Evolutionary conservation across 2,888 invertebrate genomes (phyloP).

Genomic region (Chymomyza procnemis): DNA sequence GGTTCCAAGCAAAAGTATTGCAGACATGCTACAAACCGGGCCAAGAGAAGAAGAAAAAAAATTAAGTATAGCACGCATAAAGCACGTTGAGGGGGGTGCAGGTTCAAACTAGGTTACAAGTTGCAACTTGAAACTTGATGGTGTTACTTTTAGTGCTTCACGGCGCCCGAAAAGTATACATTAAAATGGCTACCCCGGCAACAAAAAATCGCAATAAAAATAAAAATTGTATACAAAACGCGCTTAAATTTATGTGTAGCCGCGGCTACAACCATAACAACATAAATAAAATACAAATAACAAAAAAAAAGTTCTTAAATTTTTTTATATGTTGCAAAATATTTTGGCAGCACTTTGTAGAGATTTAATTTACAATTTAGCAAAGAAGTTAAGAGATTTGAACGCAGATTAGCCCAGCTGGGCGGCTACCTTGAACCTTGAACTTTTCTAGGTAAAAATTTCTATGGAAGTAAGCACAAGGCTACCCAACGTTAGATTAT

Average conservation of each 20-base stretch:
- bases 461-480: no score
- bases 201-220: not conserved
- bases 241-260: not conserved
- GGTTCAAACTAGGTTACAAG: constrained; percentile 59
- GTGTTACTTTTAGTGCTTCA: constrained; percentile 28
- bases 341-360: not conserved
- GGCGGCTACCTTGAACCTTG: no score
- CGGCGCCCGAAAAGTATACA: not conserved
- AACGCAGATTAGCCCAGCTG: not conserved
- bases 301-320: not conserved
- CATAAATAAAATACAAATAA: not conserved
- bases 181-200: constrained; percentile 5
- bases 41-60: constrained; percentile 8
- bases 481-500: no score
- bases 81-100: constrained; percentile 27
- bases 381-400: not conserved
- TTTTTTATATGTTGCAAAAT: not conserved
- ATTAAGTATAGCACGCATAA: constrained; percentile 43
- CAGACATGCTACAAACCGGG: constrained; percentile 8
- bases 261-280: not conserved
- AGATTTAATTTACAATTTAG: not conserved
- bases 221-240: not conserved
- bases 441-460: no score
- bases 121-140: constrained; percentile 53
- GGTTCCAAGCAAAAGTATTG: constrained; percentile 42